Conservation (phyloP, 2,888 invertebrate species). For the Agrotis exclamationis region DNA sequence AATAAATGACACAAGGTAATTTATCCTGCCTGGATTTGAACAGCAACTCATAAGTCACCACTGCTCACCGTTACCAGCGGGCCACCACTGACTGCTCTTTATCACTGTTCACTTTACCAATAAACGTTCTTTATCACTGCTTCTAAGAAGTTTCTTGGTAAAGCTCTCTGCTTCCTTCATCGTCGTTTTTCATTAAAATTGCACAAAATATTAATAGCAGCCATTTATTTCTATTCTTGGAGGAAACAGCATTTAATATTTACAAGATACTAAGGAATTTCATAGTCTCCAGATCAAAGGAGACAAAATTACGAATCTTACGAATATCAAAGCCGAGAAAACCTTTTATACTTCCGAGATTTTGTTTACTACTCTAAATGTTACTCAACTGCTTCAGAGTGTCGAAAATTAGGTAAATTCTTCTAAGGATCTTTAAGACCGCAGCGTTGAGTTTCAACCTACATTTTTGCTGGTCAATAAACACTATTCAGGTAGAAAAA, state of each 20-base stretch:
- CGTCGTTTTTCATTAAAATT: constrained; percentile 5
- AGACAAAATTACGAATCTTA: constrained; percentile 25
- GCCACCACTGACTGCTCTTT: no score
- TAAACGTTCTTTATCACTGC: background rate
- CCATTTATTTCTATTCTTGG: constrained; percentile 30
- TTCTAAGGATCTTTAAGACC: constrained; percentile 27
- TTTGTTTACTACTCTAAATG: constrained; percentile 34
- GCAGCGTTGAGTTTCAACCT: constrained; percentile 31
- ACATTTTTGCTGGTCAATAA: constrained; percentile 38
- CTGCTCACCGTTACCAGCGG: no score
- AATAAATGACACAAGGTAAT: no score
- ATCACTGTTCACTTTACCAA: no score
- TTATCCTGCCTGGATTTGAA: no score
- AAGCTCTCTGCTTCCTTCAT: background rate
- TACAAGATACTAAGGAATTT: constrained; percentile 43
- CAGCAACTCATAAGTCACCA: no score
- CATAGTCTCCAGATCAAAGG: constrained; percentile 44
- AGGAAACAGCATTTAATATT: constrained; percentile 30
- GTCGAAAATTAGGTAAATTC: constrained; percentile 25
- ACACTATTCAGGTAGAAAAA: constrained; percentile 28
- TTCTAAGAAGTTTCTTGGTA: constrained; percentile 1
- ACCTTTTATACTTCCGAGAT: constrained; percentile 28
- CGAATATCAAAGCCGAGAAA: constrained; percentile 35
- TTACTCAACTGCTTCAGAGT: constrained; percentile 15
- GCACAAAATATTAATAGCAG: constrained; percentile 18